These are phyloP conservation scores for Callocephalon fimbriatum DNA, from an alignment of 2,113 vertebrate species.

Conservation along the genomic window DNA sequence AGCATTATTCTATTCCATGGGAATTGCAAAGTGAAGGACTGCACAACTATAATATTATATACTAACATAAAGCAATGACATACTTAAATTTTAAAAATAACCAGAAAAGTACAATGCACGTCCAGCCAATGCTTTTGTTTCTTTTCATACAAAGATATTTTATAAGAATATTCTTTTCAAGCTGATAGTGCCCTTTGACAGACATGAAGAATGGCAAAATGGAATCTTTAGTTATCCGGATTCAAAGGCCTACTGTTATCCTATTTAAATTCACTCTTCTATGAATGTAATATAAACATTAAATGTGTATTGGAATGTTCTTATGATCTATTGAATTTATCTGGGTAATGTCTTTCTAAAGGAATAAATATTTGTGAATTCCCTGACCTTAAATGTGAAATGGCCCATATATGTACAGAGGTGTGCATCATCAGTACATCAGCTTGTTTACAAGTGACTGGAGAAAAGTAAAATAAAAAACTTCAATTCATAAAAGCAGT, in stretches of 20 bases:
- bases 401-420: neutral
- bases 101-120: neutral
- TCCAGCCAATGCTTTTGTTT: neutral
- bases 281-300: neutral
- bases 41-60: neutral
- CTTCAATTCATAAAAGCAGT: neutral
- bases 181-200: neutral
- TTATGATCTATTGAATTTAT: neutral
- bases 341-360: neutral
- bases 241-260: neutral
- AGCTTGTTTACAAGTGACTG: neutral
- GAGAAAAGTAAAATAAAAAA: neutral
- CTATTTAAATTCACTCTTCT: neutral
- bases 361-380: neutral
- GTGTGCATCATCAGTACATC: neutral
- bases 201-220: neutral
- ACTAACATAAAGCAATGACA: neutral
- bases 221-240: neutral
- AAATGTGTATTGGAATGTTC: neutral
- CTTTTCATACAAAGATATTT: neutral
- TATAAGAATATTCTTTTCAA: neutral
- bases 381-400: neutral
- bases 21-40: neutral
- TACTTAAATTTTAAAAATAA: neutral
- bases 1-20: neutral